Percentiles rank a stretch among this genome's conserved stretches.
Conservation (phyloP, 2,113 vertebrate genomes). For the Ptyas mucosa region DNA sequence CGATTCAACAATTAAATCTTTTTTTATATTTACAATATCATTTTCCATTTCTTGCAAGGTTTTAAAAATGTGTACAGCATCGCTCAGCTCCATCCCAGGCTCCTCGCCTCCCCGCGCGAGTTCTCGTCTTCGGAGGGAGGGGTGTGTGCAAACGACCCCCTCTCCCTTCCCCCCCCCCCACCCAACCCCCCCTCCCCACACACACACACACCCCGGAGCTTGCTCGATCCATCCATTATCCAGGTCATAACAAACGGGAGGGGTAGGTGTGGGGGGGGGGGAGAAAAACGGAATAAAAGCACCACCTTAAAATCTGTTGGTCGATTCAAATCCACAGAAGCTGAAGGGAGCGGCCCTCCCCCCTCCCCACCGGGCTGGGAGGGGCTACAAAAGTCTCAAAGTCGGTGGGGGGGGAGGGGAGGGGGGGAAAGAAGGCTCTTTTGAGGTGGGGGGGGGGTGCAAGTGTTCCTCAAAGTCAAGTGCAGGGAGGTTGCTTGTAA, state of each 20-base stretch:
- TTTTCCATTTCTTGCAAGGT: slow-evolving; percentile 67
- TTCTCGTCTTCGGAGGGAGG: not conserved
- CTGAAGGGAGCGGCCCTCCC: not conserved
- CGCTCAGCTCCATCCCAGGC: not conserved
- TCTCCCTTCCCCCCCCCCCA: not conserved
- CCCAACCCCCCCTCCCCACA: too few relatives aligned
- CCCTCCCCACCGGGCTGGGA: too few relatives aligned
- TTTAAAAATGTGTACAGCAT: slow-evolving; percentile 69
- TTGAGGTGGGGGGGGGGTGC: too few relatives aligned
- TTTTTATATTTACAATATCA: slow-evolving; percentile 70
- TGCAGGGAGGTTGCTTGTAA: not conserved
- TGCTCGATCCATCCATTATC: not conserved
- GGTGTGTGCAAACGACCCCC: not conserved
- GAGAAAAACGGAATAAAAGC: not conserved
- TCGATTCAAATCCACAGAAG: not conserved
- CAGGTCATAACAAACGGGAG: not conserved
- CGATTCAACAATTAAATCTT: slow-evolving; percentile 56
- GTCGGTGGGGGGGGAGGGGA: not conserved
- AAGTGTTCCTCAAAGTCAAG: not conserved
- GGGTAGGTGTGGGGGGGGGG: too few relatives aligned
- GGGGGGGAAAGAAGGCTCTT: not conserved
- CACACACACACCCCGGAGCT: not conserved
- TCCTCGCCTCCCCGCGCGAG: not conserved
- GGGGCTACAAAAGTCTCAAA: not conserved
- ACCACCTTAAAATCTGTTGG: not conserved